These are phyloP conservation scores for Mesoligia furuncula DNA, from an alignment of 2,888 invertebrate genomes.

Conservation along the genomic window DNA sequence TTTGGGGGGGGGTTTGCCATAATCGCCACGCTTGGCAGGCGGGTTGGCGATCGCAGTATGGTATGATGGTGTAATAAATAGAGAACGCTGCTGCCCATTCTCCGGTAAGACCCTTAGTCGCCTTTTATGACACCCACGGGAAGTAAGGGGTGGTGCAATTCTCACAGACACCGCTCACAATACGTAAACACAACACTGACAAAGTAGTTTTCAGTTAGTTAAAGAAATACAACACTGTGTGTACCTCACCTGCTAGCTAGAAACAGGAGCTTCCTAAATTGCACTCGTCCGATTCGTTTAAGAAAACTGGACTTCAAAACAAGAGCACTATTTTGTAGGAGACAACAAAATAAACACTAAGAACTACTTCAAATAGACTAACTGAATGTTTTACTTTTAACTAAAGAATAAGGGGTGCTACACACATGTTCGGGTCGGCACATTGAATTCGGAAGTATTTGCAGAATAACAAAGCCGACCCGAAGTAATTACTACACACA, in stretches of 20 bases:
- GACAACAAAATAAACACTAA: slow-evolving; percentile 5
- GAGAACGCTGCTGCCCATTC: too few species aligned
- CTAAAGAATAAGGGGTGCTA: background rate
- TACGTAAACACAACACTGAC: background rate
- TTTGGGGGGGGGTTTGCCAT: too few species aligned
- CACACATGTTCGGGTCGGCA: slow-evolving; percentile 1
- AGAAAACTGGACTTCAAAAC: background rate
- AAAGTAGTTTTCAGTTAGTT: background rate
- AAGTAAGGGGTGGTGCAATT: too few species aligned
- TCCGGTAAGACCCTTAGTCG: too few species aligned
- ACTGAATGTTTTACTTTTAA: background rate
- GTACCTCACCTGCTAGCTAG: background rate
- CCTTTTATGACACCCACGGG: too few species aligned
- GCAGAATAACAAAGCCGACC: background rate
- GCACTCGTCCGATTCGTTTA: slow-evolving; percentile 3
- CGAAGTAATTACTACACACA: background rate
- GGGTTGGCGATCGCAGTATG: too few species aligned
- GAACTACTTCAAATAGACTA: background rate
- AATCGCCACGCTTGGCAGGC: too few species aligned
- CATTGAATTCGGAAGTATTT: background rate
- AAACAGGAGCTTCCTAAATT: slow-evolving; percentile 15
- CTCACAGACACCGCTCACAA: too few species aligned
- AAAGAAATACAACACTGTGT: slow-evolving; percentile 5
- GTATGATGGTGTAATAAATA: too few species aligned
- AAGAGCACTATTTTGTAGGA: background rate